These are phyloP conservation scores for Poecile atricapillus DNA, from an alignment of 2,113 vertebrate genomes.

Conservation along the genomic window DNA sequence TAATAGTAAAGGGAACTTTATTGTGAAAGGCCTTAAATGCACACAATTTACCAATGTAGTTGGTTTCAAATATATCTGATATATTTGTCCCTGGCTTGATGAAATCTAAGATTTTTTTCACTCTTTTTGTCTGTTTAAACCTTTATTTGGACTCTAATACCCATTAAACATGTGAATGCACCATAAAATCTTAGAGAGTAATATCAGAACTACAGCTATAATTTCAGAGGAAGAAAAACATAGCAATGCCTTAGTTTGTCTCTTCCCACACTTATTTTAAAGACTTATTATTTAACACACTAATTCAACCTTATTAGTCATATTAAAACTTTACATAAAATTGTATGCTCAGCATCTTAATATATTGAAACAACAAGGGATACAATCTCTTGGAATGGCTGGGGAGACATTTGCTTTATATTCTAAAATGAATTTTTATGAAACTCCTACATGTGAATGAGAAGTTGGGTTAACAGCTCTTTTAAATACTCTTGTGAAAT, in stretches of 20 bases:
- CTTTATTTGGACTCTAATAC: not conserved
- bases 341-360: not conserved
- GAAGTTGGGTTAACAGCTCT: not conserved
- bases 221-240: not conserved
- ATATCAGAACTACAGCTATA: not conserved
- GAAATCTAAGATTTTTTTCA: not conserved
- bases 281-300: not conserved
- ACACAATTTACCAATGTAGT: not conserved
- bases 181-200: not conserved
- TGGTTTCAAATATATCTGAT: not conserved
- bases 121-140: not conserved
- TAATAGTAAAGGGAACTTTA: not conserved
- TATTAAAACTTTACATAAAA: not conserved
- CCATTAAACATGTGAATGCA: not conserved
- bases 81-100: not conserved
- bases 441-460: not conserved
- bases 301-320: not conserved
- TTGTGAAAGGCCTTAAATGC: not conserved
- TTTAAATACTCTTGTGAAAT: constrained; percentile 2
- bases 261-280: not conserved
- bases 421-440: constrained; percentile 17
- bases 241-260: not conserved
- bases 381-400: not conserved
- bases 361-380: not conserved
- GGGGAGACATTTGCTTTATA: constrained; percentile 3